Percentiles rank a stretch among this genome's conserved stretches.
phyloP scores from a whole-genome alignment of 2,113 vertebrate genomes.

The Hippoglossus stenolepis region DNA sequence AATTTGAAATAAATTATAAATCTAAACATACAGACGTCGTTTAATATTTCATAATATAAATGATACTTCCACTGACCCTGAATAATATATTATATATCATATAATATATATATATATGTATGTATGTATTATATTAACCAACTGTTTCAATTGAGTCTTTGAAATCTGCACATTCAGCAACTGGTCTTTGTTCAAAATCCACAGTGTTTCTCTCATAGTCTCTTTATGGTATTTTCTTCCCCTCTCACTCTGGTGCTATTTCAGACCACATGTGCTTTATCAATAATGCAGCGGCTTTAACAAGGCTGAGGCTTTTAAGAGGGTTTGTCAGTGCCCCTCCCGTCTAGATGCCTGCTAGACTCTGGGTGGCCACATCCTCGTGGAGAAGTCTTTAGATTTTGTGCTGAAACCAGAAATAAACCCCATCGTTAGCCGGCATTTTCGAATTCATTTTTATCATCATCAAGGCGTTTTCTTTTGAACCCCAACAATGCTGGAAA shows the following conservation, averaged over 20 bases:
- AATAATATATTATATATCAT: neutral
- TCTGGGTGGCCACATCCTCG: slow-evolving; percentile 35
- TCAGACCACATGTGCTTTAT: slow-evolving; percentile 50
- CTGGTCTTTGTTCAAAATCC: slow-evolving; percentile 6
- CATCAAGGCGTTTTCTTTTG: slow-evolving; percentile 18
- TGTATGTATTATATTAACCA: neutral
- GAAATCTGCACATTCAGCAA: slow-evolving; percentile 3
- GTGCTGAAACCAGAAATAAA: slow-evolving; percentile 30
- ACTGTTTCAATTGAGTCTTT: neutral
- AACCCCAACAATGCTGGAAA: slow-evolving; percentile 18
- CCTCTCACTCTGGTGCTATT: slow-evolving; percentile 27
- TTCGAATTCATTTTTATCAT: slow-evolving; percentile 19
- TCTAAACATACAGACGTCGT: neutral
- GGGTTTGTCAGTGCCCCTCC: slow-evolving; percentile 34
- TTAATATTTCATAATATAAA: neutral
- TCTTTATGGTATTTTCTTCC: neutral
- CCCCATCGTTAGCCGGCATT: slow-evolving; percentile 8
- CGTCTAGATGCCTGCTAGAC: slow-evolving; percentile 9
- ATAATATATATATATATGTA: neutral
- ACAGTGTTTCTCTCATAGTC: neutral
- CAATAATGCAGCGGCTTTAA: slow-evolving; percentile 66
- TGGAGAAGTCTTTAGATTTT: slow-evolving; percentile 32
- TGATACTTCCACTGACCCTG: neutral
- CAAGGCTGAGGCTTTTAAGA: slow-evolving; percentile 51
- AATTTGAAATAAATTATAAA: no score